Evolutionary conservation across 2,797 vertebrate species (phyloP).

Genomic region (Denticeps clupeoides): DNA sequence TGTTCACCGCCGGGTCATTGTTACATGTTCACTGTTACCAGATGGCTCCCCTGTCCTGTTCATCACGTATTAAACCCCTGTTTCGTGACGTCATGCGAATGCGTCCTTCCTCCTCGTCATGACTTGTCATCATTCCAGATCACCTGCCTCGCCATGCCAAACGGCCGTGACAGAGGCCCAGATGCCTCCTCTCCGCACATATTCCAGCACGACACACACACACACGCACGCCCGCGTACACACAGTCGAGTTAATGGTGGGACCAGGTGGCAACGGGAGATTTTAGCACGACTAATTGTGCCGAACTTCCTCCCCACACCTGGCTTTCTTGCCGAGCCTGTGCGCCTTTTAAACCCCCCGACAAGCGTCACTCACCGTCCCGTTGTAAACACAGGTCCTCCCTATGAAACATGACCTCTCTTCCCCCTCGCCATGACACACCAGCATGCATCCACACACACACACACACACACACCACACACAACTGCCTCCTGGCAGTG

Average conservation of each 20-base stretch:
- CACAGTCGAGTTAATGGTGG: conserved; percentile 19
- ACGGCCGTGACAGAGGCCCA: neutral
- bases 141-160: too few relatives aligned
- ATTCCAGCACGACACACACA: neutral
- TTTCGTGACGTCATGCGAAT: too few relatives aligned
- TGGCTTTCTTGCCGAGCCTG: conserved; percentile 11
- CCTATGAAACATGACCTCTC: neutral
- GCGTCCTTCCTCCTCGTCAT: too few relatives aligned
- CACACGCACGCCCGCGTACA: neutral
- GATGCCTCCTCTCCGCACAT: neutral
- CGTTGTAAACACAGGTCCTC: neutral
- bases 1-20: too few relatives aligned
- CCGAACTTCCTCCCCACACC: conserved; percentile 16
- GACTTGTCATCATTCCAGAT: too few relatives aligned
- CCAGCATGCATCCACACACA: neutral
- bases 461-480: neutral
- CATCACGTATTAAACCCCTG: too few relatives aligned
- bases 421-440: neutral
- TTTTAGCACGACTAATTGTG: conserved; percentile 17
- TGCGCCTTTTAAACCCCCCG: conserved; percentile 16
- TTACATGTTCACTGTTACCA: too few relatives aligned
- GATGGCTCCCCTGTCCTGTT: too few relatives aligned
- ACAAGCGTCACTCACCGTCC: neutral
- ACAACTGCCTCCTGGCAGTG: neutral
- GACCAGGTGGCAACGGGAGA: conserved; percentile 21